These are phyloP conservation scores for Apis florea DNA, from an alignment of 1,140 invertebrate species.

Conservation along the genomic window DNA sequence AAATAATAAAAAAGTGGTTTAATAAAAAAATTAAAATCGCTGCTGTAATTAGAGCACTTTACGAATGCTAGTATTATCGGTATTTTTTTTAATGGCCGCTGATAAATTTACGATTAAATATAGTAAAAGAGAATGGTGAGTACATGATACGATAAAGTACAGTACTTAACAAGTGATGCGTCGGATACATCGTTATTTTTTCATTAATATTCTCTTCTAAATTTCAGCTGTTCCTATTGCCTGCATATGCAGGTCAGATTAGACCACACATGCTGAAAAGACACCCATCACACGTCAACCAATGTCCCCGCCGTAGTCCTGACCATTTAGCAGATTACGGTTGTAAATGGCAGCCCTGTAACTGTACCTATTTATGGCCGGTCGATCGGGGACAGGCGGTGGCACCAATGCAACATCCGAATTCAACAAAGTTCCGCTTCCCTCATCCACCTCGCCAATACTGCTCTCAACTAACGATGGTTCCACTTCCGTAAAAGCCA, in stretches of 20 bases:
- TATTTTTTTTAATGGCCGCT: slow-evolving; percentile 27
- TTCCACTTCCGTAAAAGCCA: slow-evolving; percentile 84
- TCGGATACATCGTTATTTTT: slow-evolving; percentile 59
- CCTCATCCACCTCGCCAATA: slow-evolving; percentile 89
- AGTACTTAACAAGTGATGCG: slow-evolving; percentile 49
- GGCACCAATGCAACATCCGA: slow-evolving; percentile 75
- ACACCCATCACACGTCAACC: slow-evolving; percentile 89
- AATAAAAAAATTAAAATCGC: slow-evolving; percentile 10
- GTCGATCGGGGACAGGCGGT: slow-evolving; percentile 80
- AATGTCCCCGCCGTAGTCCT: slow-evolving; percentile 83
- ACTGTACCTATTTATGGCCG: slow-evolving; percentile 90
- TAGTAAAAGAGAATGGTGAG: slow-evolving; percentile 54
- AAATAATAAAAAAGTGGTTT: background rate
- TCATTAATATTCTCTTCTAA: slow-evolving; percentile 54
- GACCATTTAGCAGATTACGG: slow-evolving; percentile 82
- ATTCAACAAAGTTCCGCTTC: slow-evolving; percentile 72
- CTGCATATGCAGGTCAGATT: slow-evolving; percentile 67
- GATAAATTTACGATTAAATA: slow-evolving; percentile 47
- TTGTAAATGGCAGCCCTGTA: slow-evolving; percentile 87
- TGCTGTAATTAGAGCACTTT: slow-evolving; percentile 35
- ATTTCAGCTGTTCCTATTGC: slow-evolving; percentile 57
- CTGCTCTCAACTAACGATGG: slow-evolving; percentile 85
- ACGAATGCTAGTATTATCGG: slow-evolving; percentile 43
- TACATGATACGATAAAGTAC: slow-evolving; percentile 44
- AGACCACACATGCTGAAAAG: slow-evolving; percentile 90